Percentiles rank a stretch among this genome's conserved stretches.
phyloP scores from a whole-genome alignment of 2,113 vertebrate species.

The Microcebus murinus region DNA sequence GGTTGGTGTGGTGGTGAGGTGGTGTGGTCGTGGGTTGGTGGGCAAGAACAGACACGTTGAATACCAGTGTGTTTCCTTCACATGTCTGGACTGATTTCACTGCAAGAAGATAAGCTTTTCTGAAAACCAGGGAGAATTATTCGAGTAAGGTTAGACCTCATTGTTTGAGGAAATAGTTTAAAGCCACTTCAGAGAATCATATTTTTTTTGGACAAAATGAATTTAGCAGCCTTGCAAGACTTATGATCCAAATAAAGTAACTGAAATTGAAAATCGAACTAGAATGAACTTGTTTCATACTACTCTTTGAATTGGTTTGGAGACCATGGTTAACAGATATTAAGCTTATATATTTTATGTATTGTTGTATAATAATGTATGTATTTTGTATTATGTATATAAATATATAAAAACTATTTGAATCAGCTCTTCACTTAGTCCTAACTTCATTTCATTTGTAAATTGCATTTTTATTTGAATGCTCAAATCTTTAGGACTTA shows the following conservation, averaged over 20 bases:
- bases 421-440: background rate
- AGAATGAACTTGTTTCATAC: background rate
- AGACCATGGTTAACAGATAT: background rate
- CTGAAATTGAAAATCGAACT: constrained; percentile 30
- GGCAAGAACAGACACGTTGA: fast-evolving
- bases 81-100: background rate
- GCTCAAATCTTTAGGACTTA: background rate
- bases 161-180: background rate
- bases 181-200: background rate
- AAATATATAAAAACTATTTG: background rate
- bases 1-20: background rate
- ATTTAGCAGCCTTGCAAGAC: background rate
- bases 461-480: background rate
- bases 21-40: background rate
- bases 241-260: constrained; percentile 43
- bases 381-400: background rate
- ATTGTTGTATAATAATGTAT: background rate
- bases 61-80: fast-evolving
- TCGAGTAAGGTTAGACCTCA: background rate
- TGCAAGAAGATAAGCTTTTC: background rate
- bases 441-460: background rate
- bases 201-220: constrained; percentile 13
- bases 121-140: background rate
- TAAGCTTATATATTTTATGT: too few species aligned
- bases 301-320: constrained; percentile 8